phyloP scores from a whole-genome alignment of 1,140 invertebrate genomes.

The Pemphigus obesinymphae region DNA sequence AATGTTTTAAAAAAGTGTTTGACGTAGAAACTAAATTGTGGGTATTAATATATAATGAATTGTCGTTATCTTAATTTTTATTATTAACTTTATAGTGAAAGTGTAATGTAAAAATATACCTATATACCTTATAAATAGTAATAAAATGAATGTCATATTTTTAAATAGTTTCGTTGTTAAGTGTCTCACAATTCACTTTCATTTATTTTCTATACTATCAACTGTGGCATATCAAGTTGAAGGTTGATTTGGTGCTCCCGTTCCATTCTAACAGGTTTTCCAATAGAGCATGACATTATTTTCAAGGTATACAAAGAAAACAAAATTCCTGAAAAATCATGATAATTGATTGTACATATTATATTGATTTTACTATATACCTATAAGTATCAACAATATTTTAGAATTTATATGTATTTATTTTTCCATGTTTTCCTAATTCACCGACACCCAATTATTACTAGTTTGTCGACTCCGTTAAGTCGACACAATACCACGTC shows the following conservation, averaged over 20 bases:
- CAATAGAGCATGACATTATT: slow-evolving; percentile 14
- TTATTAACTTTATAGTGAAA: no score
- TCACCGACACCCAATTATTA: no score
- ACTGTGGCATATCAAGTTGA: neutral
- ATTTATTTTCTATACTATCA: no score
- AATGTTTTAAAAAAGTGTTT: no score
- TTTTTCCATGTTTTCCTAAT: no score
- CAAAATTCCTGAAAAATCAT: neutral
- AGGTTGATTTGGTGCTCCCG: neutral
- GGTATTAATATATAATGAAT: no score
- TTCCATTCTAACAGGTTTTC: slow-evolving; percentile 10
- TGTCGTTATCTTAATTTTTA: no score
- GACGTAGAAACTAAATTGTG: no score
- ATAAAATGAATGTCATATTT: neutral
- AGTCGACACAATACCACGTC: no score
- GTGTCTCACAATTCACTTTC: neutral
- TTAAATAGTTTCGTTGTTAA: neutral
- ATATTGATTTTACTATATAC: neutral
- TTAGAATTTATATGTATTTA: neutral
- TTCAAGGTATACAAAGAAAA: neutral
- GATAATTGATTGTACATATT: neutral
- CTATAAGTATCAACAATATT: neutral
- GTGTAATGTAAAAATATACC: no score
- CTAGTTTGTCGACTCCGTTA: no score
- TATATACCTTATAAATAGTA: no score